Conservation (phyloP, 2,113 vertebrate genomes). For the Isurus oxyrinchus region DNA sequence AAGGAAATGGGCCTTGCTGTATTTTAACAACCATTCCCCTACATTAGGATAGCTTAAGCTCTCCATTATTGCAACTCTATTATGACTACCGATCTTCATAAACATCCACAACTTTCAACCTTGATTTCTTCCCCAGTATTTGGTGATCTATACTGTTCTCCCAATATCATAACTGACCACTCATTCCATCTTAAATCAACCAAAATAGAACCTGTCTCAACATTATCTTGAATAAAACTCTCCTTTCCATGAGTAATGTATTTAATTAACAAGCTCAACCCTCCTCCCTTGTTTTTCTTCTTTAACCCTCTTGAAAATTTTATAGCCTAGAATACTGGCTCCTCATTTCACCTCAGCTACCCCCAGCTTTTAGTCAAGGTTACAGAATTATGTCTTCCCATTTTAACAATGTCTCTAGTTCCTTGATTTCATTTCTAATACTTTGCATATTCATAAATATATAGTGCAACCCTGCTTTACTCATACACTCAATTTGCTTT, state of each 20-base stretch:
- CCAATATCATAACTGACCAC: neutral
- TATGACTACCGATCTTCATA: neutral
- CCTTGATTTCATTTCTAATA: neutral
- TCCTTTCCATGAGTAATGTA: neutral
- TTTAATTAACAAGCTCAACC: neutral
- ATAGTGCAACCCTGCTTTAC: neutral
- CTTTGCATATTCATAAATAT: neutral
- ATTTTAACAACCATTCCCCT: neutral
- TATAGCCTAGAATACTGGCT: neutral
- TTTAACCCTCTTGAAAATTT: neutral
- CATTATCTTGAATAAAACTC: neutral
- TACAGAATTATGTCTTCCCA: neutral
- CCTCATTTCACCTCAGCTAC: neutral
- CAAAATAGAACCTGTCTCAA: neutral
- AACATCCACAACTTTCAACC: neutral
- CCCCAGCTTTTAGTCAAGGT: neutral
- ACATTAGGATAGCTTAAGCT: neutral
- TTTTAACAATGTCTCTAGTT: neutral
- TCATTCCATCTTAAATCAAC: neutral
- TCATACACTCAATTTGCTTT: neutral
- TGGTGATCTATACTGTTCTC: neutral
- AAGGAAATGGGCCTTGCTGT: neutral
- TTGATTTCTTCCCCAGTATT: neutral
- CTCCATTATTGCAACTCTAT: too few species aligned
- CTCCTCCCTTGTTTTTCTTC: neutral